Evolutionary conservation across 2,113 vertebrate genomes (phyloP).

Genomic region (Hystrix brachyura): DNA sequence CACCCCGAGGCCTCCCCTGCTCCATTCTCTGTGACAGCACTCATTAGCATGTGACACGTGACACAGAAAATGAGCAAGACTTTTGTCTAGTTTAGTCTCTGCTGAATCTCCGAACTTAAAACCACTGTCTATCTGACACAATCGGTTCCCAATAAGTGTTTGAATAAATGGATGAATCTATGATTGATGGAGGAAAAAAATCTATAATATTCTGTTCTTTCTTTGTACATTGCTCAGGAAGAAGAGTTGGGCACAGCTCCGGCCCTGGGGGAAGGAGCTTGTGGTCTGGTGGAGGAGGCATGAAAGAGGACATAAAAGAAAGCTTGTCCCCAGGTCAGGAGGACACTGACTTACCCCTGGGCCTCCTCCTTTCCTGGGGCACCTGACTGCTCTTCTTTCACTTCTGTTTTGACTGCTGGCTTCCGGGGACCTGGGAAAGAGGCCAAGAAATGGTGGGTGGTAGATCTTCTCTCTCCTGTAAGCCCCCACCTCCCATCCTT

Average conservation of each 20-base stretch:
- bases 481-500: neutral
- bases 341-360: slow-evolving; percentile 42
- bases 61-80: neutral
- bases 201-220: neutral
- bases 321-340: neutral
- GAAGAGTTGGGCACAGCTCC: neutral
- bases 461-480: neutral
- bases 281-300: neutral
- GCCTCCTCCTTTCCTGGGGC: neutral
- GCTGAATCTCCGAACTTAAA: neutral
- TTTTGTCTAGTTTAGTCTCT: neutral
- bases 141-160: neutral
- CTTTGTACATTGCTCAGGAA: neutral
- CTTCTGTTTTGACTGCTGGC: slow-evolving; percentile 75
- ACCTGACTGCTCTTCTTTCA: neutral
- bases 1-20: too few species aligned
- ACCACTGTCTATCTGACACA: neutral
- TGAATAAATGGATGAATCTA: neutral
- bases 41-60: neutral
- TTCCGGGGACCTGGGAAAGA: slow-evolving; percentile 90
- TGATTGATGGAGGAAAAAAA: neutral
- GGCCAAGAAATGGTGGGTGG: neutral
- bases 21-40: neutral
- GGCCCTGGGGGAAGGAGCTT: neutral
- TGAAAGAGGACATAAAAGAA: neutral